These are phyloP conservation scores for Nephotettix cincticeps DNA, from an alignment of 1,140 invertebrate species.

Conservation along the genomic window DNA sequence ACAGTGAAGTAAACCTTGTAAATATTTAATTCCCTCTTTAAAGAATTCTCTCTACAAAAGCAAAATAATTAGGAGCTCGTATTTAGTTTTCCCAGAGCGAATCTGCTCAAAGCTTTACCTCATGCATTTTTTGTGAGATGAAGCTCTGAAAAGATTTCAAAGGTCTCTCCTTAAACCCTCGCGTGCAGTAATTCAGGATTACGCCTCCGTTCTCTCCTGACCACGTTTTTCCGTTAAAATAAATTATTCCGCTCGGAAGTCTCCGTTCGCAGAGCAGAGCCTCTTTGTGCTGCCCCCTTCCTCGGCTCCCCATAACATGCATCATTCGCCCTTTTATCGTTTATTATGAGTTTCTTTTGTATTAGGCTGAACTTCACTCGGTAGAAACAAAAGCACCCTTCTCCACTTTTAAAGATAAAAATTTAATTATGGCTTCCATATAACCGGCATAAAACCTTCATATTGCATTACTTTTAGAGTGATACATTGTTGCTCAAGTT, in stretches of 20 bases:
- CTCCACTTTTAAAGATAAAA: constrained; percentile 4
- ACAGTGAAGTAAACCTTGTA: too few relatives aligned
- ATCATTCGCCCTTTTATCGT: constrained; percentile 22
- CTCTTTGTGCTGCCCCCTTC: not conserved
- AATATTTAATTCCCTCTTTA: too few relatives aligned
- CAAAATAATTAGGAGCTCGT: not conserved
- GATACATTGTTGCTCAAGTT: too few relatives aligned
- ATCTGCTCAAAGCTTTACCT: constrained; percentile 4
- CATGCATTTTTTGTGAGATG: not conserved
- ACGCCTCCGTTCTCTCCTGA: not conserved
- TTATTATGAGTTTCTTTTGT: constrained; percentile 21
- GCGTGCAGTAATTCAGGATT: not conserved
- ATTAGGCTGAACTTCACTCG: not conserved
- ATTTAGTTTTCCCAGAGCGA: not conserved
- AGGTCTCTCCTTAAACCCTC: not conserved
- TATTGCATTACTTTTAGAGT: too few relatives aligned
- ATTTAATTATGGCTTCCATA: not conserved
- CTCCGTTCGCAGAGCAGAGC: not conserved
- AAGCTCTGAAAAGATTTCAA: constrained; percentile 9
- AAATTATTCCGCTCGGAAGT: constrained; percentile 22
- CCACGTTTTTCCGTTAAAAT: not conserved
- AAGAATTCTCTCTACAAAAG: not conserved
- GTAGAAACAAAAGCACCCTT: not conserved
- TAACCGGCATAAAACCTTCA: too few relatives aligned
- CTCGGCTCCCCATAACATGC: constrained; percentile 10